Base-by-base conservation (phyloP, 2,888 invertebrate genomes). In the Phania funesta region DNA sequence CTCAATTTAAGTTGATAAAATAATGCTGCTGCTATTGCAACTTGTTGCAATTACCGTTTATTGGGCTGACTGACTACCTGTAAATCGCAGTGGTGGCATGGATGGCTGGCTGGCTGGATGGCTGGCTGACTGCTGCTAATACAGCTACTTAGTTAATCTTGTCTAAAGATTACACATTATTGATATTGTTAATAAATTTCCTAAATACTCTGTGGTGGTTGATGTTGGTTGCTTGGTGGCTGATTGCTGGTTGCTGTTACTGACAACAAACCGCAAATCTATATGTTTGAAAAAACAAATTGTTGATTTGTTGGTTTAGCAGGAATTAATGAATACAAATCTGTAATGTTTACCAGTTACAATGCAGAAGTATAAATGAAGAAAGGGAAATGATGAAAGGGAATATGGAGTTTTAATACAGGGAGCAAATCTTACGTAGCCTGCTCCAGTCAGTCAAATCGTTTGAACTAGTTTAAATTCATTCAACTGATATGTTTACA, bases 171-270 rank as follows among this genome's bases (percentile, higher is more conserved):
- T 80, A 67, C 58, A 65, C 50, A 60, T 44, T 76, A 65, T 67
- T 65, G 76, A 80, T 80, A 76, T 58, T 70, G 80, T 60, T 80
- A 65, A 76, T 80, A 76, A 76, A 80, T 80, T 71, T 76, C 70
- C 70, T 80, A 70, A 75, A 64, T 50, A 67, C 32, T 64, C 44
- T 62, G 18, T 24, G 29, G 16, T 35, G 35, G 16, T 22, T 68
- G 6, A 20, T 32, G 41, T 13, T 18, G 20, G 3, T 38, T 38
- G 16, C 16, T 16, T 70, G 35, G n/a, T 41, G 60, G 24, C 16
- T 29, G 35, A 20, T 9, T 20, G 48, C 0, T 54, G 38, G 3
- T 44, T 75, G 29, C 56, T 58, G n/a, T 18, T 67, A 18, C 46
- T 22, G 58, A 16, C 48, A 29, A 18, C 20, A 60, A 67, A 75